A percentile compares a stretch with the other conserved stretches of the same genome.
phyloP scores from a whole-genome alignment of 2,113 vertebrate species.

The human region DNA sequence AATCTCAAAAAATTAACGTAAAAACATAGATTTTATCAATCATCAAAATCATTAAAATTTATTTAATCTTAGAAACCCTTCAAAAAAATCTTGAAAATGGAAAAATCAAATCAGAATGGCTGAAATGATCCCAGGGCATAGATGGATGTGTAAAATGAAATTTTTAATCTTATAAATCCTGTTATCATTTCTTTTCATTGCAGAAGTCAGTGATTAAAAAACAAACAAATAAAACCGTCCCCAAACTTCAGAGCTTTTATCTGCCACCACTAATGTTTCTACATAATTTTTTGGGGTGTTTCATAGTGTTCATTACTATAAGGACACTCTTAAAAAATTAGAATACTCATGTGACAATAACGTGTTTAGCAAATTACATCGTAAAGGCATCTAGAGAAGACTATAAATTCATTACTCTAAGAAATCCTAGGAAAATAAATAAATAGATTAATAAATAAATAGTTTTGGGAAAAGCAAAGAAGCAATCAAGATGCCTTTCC shows the following conservation, averaged over 20 bases:
- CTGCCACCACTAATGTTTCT: not conserved
- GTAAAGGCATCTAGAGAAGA: not conserved
- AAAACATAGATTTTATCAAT: not conserved
- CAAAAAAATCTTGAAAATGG: not conserved
- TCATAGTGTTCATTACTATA: not conserved
- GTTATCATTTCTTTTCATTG: not conserved
- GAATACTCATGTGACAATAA: not conserved
- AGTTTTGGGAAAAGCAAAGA: not conserved
- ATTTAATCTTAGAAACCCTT: conserved; percentile 3
- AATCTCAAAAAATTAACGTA: not conserved
- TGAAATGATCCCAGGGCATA: not conserved
- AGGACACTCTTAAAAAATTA: not conserved
- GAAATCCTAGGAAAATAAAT: not conserved
- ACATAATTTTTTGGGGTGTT: not conserved
- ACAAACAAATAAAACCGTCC: not conserved
- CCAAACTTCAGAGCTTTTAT: not conserved
- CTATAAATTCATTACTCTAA: not conserved
- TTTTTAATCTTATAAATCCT: not conserved
- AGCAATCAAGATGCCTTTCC: not conserved
- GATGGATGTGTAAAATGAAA: not conserved
- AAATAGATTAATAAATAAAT: not conserved
- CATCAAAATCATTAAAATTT: not conserved
- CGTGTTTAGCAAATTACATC: conserved; percentile 24
- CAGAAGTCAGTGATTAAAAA: not conserved
- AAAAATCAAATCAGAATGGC: not conserved